Evolutionary conservation across 2,113 vertebrate genomes (phyloP).

Genomic region (Camelus dromedarius): DNA sequence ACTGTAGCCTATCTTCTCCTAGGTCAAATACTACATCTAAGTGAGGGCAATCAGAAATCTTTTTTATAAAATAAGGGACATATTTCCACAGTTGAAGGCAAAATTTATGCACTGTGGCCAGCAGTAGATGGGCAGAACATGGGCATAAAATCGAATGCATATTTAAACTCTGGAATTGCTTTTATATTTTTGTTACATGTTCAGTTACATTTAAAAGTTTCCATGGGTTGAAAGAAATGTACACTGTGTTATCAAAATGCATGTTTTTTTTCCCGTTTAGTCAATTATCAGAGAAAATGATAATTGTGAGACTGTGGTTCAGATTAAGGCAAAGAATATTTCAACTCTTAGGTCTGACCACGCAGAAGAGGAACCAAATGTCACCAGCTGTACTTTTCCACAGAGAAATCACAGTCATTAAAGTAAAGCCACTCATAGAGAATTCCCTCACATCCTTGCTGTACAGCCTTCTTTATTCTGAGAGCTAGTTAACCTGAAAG

Average conservation of each 20-base stretch:
- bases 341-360: not conserved
- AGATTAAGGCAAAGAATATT: not conserved
- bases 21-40: not conserved
- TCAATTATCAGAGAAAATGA: not conserved
- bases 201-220: conserved; percentile 15
- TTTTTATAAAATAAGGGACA: not conserved
- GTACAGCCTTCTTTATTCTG: not conserved
- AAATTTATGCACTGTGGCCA: not conserved
- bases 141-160: conserved; percentile 1
- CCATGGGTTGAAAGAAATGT: conserved; percentile 19
- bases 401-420: conserved; percentile 29
- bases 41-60: not conserved
- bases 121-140: not conserved
- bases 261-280: not conserved
- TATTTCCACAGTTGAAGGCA: not conserved
- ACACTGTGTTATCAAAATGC: not conserved
- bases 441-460: not conserved
- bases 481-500: not conserved
- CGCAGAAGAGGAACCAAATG: not conserved
- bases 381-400: not conserved
- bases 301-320: conserved; percentile 43
- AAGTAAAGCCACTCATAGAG: not conserved
- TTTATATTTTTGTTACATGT: conserved; percentile 25
- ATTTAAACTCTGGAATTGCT: not conserved
- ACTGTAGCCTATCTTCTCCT: not conserved